Base-by-base conservation (phyloP, 2,797 vertebrate species). In the Microctenopoma steveboyesi region DNA sequence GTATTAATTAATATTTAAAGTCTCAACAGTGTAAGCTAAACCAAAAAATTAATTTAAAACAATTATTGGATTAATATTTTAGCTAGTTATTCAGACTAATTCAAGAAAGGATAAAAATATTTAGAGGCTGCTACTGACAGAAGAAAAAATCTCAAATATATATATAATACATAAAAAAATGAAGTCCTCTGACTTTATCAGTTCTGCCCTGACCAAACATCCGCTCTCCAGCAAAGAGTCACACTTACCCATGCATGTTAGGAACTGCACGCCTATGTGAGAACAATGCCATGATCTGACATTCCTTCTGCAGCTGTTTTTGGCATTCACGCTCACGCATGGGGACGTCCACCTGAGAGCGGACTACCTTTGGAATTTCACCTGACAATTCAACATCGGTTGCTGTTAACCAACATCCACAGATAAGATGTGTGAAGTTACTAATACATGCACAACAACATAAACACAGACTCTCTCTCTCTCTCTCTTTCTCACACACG, bases 251-350 rank as follows among this genome's bases (percentile, higher is more conserved):
- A 61, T 59, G 56, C 63, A 71, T 53, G 55, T 77, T 63, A 30
- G 49, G 16, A 64, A 16, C 53, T 40, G 15, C 22, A 28, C 1
- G 14, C 43, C 50, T 33, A 13, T 61, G 33, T 63, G 56, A 62
- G n/a, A 88, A 88, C 88, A 91, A 92, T 89, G 70, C 78, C 64
- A 37, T 60, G 66, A 69, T 46, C 54, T 81, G 70, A 88, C 84
- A 84, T 89, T 87, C 84, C 79, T 65, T 37, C 51, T 37, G 62
- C 84, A 87, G 85, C 69, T 91, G 85, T 79, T 90, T 87, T 85
- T 82, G 74, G 64, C 54, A 35, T 77, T 78, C 55, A 35, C 16
- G 49, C 42, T 72, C 47, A 40, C 42, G 37, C 58, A 55, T 59
- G 53, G 76, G 66, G 74, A 70, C 28, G 51, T 46, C 46, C 54